Evolutionary conservation across 2,888 invertebrate species (phyloP).

Genomic region (Heteromurus nitidus): DNA sequence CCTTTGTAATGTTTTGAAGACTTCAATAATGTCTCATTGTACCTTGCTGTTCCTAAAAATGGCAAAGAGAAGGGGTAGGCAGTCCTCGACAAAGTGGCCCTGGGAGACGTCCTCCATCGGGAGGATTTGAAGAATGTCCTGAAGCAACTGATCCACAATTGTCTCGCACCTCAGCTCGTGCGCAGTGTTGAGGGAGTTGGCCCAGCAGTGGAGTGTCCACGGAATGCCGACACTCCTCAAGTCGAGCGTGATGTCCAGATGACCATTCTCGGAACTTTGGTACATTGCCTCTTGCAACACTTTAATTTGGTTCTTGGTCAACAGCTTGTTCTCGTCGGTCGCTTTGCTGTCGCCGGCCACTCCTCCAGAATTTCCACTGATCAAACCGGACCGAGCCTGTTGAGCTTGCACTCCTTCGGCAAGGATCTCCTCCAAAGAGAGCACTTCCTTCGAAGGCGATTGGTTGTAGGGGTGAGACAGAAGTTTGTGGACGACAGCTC

Average conservation of each 20-base stretch:
- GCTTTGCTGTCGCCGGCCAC: conserved; percentile 41
- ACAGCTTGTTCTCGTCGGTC: conserved; percentile 75
- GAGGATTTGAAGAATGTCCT: conserved; percentile 92
- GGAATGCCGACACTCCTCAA: conserved; percentile 89
- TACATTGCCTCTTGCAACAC: conserved; percentile 95
- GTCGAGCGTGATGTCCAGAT: conserved; percentile 93
- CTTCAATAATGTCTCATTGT: conserved; percentile 64
- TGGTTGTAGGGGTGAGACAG: conserved; percentile 83
- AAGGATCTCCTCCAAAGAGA: conserved; percentile 91
- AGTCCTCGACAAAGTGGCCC: conserved; percentile 89
- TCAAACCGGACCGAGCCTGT: conserved; percentile 65
- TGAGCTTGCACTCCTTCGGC: conserved; percentile 83
- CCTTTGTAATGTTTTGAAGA: not conserved
- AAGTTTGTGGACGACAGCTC: conserved; percentile 85
- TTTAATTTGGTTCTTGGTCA: conserved; percentile 89
- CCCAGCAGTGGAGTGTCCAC: conserved; percentile 96
- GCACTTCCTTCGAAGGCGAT: conserved; percentile 83
- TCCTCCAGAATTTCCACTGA: conserved; percentile 32
- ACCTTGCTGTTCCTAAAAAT: conserved; percentile 93
- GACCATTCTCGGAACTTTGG: conserved; percentile 93
- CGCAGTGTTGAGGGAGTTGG: conserved; percentile 89
- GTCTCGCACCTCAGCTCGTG: conserved; percentile 89
- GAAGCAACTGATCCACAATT: conserved; percentile 90
- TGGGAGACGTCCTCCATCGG: conserved; percentile 89
- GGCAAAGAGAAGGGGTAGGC: conserved; percentile 90